phyloP scores from a whole-genome alignment of 1,140 invertebrate genomes.

The Drosophila prosaltans region DNA sequence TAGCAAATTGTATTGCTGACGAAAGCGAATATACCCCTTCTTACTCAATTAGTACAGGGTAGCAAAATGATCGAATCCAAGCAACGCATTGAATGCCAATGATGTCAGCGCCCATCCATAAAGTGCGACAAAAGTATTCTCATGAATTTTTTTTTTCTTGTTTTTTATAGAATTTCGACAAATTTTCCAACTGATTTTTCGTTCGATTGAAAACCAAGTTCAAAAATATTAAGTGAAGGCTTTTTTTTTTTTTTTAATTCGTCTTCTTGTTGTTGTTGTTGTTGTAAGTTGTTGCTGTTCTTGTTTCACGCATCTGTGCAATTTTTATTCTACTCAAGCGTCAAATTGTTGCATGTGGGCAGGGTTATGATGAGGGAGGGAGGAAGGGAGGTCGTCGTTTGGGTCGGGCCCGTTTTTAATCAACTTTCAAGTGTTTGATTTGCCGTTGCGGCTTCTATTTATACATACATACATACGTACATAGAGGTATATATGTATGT shows the following conservation, averaged over 20 bases:
- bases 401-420: constrained; percentile 59
- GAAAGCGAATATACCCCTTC: too few relatives aligned
- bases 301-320: constrained; percentile 69
- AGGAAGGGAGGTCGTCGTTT: constrained; percentile 6
- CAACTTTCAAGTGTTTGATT: constrained; percentile 78
- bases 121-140: constrained; percentile 22
- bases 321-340: constrained; percentile 65
- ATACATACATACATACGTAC: background rate
- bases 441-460: constrained; percentile 54
- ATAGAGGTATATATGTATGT: background rate
- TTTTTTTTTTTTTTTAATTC: constrained; percentile 30
- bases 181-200: constrained; percentile 13
- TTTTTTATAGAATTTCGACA: constrained; percentile 7
- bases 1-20: too few relatives aligned
- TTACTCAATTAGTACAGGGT: background rate
- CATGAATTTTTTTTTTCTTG: background rate
- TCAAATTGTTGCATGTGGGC: constrained; percentile 78
- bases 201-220: constrained; percentile 7
- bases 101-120: constrained; percentile 53
- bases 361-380: constrained; percentile 3
- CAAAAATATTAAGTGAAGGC: constrained; percentile 14
- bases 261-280: background rate
- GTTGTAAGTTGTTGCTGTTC: constrained; percentile 19
- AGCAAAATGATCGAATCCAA: constrained; percentile 52
- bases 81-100: constrained; percentile 47